Base-by-base conservation (phyloP, 2,113 vertebrate species). In the Ivindomyrus marchei region DNA sequence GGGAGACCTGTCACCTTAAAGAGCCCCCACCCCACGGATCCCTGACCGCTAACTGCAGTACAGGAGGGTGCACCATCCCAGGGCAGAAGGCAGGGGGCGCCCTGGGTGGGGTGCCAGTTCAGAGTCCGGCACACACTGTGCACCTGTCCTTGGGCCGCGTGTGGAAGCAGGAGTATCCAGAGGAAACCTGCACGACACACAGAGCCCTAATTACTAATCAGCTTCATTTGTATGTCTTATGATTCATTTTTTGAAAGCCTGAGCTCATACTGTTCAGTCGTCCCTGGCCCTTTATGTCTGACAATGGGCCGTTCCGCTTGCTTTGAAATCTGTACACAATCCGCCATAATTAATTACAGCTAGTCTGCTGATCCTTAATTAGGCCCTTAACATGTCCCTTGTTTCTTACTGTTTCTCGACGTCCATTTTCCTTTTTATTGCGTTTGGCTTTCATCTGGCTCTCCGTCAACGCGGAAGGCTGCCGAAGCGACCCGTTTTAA, bases 341-440 rank as follows among this genome's bases (percentile, higher is more conserved):
- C 74, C 74, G 5, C 74, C 74, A 80, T 80, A 80, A 80, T 80
- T 80, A 80, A 80, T 80, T 80, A 80, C 74, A 80, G 74, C 74
- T 80, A 36, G 36, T 80, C 74, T 80, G 74, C 74, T 80, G 74
- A 80, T 42, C 31, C 36, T 42, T 80, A 80, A 80, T 80, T 80
- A 80, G 74, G 13, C 36, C 36, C 74, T 80, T 80, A 80, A 80
- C 36, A 19, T 42, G 74, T 80, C 15, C 3, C 36, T 17, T 80
- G 74, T 80, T 70, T 80, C 74, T 36, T 80, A 39, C 74, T 0
- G 17, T 80, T 13, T 80, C 36, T 80, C 36, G 36, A 36, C 13
- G 74, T 39, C 74, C 74, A 42, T 80, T 80, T 80, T 21, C 36
- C 36, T 80, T 80, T 42, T 19, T 7, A 42, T 19, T 80, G 15